Evolutionary conservation across 2,797 vertebrate genomes (phyloP).

Genomic region (Myotis planiceps): DNA sequence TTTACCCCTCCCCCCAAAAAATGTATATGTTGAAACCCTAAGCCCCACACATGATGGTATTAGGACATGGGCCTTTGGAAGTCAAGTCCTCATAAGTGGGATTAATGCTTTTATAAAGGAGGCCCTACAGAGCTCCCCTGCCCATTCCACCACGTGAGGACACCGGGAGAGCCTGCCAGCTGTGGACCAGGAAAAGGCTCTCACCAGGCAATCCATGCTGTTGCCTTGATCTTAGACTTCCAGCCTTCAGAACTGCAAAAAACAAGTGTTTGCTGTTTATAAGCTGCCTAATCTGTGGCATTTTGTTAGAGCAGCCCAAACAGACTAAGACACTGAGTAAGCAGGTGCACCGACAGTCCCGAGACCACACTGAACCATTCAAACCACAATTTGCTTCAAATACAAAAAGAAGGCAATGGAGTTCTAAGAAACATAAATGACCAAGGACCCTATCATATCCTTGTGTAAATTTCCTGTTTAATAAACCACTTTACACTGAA

Average conservation of each 20-base stretch:
- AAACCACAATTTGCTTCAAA: not conserved
- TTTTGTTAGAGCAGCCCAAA: not conserved
- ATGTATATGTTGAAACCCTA: not conserved
- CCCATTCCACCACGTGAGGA: not conserved
- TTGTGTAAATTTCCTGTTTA: not conserved
- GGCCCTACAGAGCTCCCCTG: not conserved
- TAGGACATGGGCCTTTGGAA: not conserved
- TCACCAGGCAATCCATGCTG: not conserved
- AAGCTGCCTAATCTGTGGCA: not conserved
- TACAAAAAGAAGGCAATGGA: not conserved
- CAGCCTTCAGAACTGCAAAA: not conserved
- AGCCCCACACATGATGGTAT: not conserved
- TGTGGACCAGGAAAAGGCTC: not conserved
- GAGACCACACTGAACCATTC: not conserved
- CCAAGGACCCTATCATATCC: not conserved
- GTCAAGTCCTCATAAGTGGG: not conserved
- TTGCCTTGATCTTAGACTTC: not conserved
- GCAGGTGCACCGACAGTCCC: too few species aligned
- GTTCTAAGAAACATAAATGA: not conserved
- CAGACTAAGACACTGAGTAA: not conserved
- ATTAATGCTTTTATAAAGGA: not conserved
- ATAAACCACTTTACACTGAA: not conserved
- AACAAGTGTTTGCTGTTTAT: not conserved
- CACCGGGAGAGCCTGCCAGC: not conserved
- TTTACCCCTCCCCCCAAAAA: too few species aligned